Percentiles rank a stretch among this genome's conserved stretches.
Evolutionary conservation across 2,113 vertebrate species (phyloP).

Genomic region (Mus musculus): DNA sequence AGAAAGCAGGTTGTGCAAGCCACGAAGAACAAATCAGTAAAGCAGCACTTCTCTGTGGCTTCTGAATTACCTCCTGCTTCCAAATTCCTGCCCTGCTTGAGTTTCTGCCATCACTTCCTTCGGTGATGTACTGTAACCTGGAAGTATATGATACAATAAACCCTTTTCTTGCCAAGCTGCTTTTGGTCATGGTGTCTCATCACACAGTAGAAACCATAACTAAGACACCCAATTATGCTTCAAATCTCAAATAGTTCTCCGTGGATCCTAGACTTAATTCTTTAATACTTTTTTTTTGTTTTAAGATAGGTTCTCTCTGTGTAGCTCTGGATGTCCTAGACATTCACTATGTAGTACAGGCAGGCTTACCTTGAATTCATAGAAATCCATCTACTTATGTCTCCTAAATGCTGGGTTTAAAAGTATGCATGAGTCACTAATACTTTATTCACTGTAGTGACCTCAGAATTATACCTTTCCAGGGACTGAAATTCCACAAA

Average conservation of each 20-base stretch:
- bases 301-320: background rate
- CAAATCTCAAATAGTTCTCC: background rate
- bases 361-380: background rate
- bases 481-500: background rate
- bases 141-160: background rate
- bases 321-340: background rate
- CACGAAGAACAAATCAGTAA: background rate
- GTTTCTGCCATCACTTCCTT: background rate
- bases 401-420: background rate
- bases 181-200: background rate
- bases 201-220: background rate
- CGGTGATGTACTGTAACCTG: background rate
- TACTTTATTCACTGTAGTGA: background rate
- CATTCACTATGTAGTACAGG: too few relatives aligned
- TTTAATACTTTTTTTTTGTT: background rate
- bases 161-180: background rate
- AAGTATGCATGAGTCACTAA: background rate
- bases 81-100: background rate
- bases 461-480: background rate
- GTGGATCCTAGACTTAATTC: background rate
- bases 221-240: background rate
- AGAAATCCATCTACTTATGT: background rate
- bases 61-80: background rate
- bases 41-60: background rate
- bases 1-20: background rate